Conservation (phyloP, 2,888 invertebrate genomes). For the Sipunculus nudus region DNA sequence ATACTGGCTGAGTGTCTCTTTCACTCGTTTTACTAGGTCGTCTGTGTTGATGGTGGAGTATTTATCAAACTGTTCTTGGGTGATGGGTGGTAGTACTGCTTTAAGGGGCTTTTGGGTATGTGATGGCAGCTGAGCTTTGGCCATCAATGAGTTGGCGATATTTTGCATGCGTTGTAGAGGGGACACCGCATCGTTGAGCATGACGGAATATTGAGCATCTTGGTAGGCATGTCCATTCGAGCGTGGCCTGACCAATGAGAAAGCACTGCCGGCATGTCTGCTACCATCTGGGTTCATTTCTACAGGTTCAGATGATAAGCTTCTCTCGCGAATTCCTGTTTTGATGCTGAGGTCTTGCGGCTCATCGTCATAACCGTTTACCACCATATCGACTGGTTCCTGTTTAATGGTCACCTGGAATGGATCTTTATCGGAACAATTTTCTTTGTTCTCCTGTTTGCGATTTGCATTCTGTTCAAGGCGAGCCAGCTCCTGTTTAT, state of each 20-base stretch:
- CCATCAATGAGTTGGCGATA: conserved; percentile 93
- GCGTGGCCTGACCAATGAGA: conserved; percentile 83
- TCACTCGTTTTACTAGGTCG: conserved; percentile 89
- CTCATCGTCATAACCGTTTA: no score
- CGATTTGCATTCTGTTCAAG: conserved; percentile 70
- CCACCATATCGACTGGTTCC: no score
- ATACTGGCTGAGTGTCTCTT: conserved; percentile 68
- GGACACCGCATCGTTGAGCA: conserved; percentile 73
- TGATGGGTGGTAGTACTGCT: conserved; percentile 96
- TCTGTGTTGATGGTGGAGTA: conserved; percentile 98
- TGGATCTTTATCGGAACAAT: neutral
- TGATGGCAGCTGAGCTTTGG: conserved; percentile 72
- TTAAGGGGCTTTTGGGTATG: conserved; percentile 86
- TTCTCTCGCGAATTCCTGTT: neutral
- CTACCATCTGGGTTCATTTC: conserved; percentile 30
- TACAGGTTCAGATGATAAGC: neutral
- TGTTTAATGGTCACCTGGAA: no score
- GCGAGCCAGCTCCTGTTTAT: conserved; percentile 92
- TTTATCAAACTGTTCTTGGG: conserved; percentile 98
- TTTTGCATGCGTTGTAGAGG: conserved; percentile 97
- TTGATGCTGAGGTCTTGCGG: conserved; percentile 35
- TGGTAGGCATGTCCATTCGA: conserved; percentile 35
- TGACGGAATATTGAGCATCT: conserved; percentile 73
- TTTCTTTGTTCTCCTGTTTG: conserved; percentile 74
- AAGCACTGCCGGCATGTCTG: conserved; percentile 71